Evolutionary conservation across 2,888 invertebrate species (phyloP).

Genomic region (Trachelus tabidus): DNA sequence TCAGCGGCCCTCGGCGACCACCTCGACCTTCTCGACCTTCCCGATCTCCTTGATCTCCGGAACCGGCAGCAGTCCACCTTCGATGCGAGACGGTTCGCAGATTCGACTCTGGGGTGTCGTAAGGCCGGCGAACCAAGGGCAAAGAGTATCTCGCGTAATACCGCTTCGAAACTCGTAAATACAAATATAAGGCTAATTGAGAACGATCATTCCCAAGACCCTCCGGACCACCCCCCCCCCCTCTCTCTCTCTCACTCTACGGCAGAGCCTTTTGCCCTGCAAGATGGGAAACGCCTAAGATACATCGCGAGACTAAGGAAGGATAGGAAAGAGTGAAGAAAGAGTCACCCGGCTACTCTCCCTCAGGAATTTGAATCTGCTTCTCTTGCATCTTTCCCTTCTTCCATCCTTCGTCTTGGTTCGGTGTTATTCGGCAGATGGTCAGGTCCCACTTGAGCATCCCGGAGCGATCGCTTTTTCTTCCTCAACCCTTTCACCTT

Average conservation of each 20-base stretch:
- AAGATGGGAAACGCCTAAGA: background rate
- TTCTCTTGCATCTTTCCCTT: background rate
- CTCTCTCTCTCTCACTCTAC: too few relatives aligned
- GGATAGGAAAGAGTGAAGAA: background rate
- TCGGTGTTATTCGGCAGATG: background rate
- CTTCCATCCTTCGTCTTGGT: background rate
- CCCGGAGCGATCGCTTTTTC: too few relatives aligned
- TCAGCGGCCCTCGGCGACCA: background rate
- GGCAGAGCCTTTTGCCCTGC: background rate
- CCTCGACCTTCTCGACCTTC: background rate
- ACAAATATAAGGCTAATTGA: conserved; percentile 47
- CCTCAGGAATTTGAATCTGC: background rate
- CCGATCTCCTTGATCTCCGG: background rate
- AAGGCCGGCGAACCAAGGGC: background rate
- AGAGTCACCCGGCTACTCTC: background rate
- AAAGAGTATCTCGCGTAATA: background rate
- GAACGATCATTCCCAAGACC: conserved; percentile 35
- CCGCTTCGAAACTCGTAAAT: conserved; percentile 33
- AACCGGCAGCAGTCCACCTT: background rate
- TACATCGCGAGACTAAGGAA: background rate
- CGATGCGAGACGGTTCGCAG: background rate
- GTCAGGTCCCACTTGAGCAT: background rate
- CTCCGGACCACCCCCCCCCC: background rate
- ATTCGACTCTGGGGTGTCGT: background rate
- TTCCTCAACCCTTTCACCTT: background rate